Conservation (phyloP, 2,113 vertebrate genomes). For the Mus musculus region GRCm39 chr4:83124501-83125000, state of each 20-base stretch:
- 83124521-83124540: not conserved
- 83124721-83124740: not conserved
- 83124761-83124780: not conserved
- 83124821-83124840: not conserved
- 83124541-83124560: not conserved
- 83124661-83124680: not conserved
- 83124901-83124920: not conserved
- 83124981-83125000: not conserved
- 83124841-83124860: not conserved
- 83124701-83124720: not conserved
- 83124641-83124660: not conserved
- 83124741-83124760: not conserved
- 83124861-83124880: not conserved
- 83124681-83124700: not conserved
- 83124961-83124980: not conserved
- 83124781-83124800: not conserved
- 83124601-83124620: accelerated
- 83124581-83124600: not conserved
- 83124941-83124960: not conserved
- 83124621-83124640: not conserved
- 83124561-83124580: not conserved
- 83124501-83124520: not conserved
- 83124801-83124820: not conserved
- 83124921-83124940: not conserved
- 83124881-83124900: not conserved